Evolutionary conservation across 2,113 vertebrate species (phyloP).

Genomic region (Otocyon megalotis): DNA sequence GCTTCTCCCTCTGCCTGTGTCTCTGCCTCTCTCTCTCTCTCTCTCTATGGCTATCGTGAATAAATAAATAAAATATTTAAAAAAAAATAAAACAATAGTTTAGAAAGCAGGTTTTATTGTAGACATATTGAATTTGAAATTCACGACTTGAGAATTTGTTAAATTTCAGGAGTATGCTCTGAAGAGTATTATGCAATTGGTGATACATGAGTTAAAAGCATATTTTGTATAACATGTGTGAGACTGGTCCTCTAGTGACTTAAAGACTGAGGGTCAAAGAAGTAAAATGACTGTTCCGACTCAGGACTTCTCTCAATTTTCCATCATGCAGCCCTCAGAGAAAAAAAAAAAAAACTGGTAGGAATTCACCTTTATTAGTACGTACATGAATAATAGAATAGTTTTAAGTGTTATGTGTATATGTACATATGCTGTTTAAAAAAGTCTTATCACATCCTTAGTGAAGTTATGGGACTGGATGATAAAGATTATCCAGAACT

Average conservation of each 20-base stretch:
- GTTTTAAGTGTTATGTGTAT: background rate
- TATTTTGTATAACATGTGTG: background rate
- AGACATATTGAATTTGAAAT: background rate
- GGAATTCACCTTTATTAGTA: background rate
- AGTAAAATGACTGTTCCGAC: background rate
- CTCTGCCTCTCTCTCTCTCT: no score
- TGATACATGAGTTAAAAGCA: background rate
- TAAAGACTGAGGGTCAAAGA: background rate
- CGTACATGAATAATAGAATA: background rate
- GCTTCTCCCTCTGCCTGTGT: no score
- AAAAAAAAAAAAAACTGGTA: constrained; percentile 28
- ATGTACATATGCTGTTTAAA: background rate
- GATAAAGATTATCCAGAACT: background rate
- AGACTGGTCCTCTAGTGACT: background rate
- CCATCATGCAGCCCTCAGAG: background rate
- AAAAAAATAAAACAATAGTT: background rate
- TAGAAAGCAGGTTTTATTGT: background rate
- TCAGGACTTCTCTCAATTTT: background rate
- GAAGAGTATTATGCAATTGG: background rate
- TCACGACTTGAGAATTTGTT: background rate
- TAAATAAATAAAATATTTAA: no score
- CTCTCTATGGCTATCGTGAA: no score
- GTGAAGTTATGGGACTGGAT: background rate
- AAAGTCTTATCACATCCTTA: background rate
- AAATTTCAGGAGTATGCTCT: background rate